Base-by-base conservation (phyloP, 2,888 invertebrate genomes). In the Psylliodes chrysocephalus region DNA sequence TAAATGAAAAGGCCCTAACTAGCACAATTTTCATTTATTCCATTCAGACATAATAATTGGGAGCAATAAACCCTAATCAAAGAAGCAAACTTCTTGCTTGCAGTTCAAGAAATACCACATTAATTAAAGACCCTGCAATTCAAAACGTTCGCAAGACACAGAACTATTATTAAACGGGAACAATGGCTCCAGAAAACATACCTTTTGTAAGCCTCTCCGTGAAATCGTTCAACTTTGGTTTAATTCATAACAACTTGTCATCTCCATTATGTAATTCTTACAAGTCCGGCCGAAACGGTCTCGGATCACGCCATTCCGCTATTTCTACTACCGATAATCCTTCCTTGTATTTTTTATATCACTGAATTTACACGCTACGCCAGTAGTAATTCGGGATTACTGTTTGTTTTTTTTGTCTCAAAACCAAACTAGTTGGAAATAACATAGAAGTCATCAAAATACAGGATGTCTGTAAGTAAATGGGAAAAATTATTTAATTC, bases 211-310 rank as follows among this genome's bases (percentile, higher is more conserved):
- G 60, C 18, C 60, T 52, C 64, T 59, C 55, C 44, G 19, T 60
- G 40, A 44, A 52, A 60, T 33, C 64, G 60, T 54, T 64, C 51
- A 54, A 64, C 60, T 60, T 33, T 44, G 56, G 35, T 56, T 64
- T 52, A 60, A 64, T 64, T 64, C 60, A 64, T 64, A 56, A 56
- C 60, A 64, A 64, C 64, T 64, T 64, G 64, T 64, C 64, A 64
- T 64, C 52, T 55, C 44, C 60, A 52, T 56, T 60, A 60, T 64
- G 52, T 25, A 44, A 53, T 55, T 54, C 52, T 60, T 47, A 18
- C 35, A 10, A 51, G 64, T 64, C 60, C 55, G 46, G 55, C 51
- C 25, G 22, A 46, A 51, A 60, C 44, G 60, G 55, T 60, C 52
- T 14, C 8, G 14, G 22, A 44, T 52, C 52, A 52, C 52, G 49